These are phyloP conservation scores for Cirrhinus mrigala DNA, from an alignment of 2,797 vertebrate species.

Conservation along the genomic window DNA sequence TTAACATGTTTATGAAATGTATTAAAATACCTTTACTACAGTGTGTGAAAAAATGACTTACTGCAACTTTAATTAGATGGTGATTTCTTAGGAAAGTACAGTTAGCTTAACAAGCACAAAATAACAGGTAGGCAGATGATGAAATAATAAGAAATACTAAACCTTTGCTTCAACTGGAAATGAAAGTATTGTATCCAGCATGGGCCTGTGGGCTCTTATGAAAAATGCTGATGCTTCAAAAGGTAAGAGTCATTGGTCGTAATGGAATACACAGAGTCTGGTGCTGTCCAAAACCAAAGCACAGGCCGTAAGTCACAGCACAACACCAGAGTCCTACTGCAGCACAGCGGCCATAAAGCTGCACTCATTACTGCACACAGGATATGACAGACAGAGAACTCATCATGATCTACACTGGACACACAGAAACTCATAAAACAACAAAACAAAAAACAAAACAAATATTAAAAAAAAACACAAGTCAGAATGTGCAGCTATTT, in stretches of 20 bases:
- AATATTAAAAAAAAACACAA: too few species aligned
- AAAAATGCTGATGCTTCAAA: slow-evolving; percentile 28
- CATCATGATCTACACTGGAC: background rate
- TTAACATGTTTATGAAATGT: background rate
- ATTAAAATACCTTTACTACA: background rate
- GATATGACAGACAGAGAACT: slow-evolving; percentile 14
- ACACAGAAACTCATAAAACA: background rate
- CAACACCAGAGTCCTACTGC: background rate
- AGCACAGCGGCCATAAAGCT: slow-evolving; percentile 8
- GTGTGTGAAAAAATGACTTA: background rate
- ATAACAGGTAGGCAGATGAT: slow-evolving; percentile 6
- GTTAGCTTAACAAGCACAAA: slow-evolving; percentile 11
- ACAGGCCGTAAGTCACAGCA: background rate
- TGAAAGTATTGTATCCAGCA: background rate
- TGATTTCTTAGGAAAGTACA: background rate
- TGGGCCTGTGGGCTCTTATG: background rate
- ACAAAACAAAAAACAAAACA: background rate
- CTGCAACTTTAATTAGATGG: slow-evolving; percentile 1
- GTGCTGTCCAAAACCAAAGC: background rate
- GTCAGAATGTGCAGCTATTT: too few species aligned
- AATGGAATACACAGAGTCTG: slow-evolving; percentile 39
- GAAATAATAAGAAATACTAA: slow-evolving; percentile 17
- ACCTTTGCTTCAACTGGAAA: slow-evolving; percentile 15
- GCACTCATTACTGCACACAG: background rate
- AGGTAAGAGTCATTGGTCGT: background rate